Conservation (phyloP, 2,888 invertebrate species). For the Leptogaster cylindrica region DNA sequence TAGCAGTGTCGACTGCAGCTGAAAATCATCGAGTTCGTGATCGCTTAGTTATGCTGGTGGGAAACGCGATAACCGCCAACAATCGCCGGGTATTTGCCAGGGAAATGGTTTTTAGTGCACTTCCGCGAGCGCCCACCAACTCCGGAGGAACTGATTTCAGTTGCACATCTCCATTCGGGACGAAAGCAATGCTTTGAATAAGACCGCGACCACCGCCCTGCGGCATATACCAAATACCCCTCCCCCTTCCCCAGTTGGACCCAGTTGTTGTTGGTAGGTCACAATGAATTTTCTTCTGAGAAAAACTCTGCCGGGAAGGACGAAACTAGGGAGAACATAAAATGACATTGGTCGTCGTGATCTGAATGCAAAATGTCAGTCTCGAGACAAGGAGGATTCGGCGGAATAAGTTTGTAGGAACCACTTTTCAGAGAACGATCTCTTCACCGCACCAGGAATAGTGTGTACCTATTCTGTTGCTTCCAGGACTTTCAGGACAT, state of each 20-base stretch:
- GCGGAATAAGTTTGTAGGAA: constrained; percentile 11
- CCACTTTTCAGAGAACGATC: constrained; percentile 34
- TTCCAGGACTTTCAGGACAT: background rate
- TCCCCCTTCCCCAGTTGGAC: background rate
- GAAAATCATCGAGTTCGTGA: no score
- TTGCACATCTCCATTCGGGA: constrained; percentile 26
- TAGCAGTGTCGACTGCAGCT: background rate
- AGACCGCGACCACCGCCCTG: background rate
- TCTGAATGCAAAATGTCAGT: constrained; percentile 34
- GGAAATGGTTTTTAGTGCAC: constrained; percentile 23
- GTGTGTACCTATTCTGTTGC: constrained; percentile 35
- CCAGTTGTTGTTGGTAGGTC: background rate
- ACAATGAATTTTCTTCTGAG: background rate
- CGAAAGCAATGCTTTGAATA: background rate
- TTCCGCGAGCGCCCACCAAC: constrained; percentile 5
- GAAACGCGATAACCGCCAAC: constrained; percentile 35
- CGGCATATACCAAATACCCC: background rate
- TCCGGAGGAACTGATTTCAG: background rate
- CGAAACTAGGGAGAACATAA: constrained; percentile 32
- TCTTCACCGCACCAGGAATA: background rate
- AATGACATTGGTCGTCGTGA: constrained; percentile 38
- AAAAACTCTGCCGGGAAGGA: constrained; percentile 10
- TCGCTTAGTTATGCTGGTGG: constrained; percentile 18
- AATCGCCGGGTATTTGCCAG: constrained; percentile 19
- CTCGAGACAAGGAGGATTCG: constrained; percentile 2